These are phyloP conservation scores for Cepaea nemoralis DNA, from an alignment of 1,140 invertebrate genomes.

Conservation along the genomic window DNA sequence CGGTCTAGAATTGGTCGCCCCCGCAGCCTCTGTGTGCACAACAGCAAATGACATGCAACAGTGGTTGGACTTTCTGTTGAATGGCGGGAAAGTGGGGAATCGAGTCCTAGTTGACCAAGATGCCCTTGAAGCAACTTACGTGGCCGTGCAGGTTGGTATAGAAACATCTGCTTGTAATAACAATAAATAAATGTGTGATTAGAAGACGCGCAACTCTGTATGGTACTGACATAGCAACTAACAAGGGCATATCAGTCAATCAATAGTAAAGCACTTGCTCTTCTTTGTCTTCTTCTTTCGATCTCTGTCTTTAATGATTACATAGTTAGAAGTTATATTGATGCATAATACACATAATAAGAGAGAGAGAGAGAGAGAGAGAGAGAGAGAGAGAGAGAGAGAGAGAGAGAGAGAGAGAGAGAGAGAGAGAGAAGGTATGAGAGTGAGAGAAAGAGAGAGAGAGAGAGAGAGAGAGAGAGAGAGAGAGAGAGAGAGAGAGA, in stretches of 20 bases:
- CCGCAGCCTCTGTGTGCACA: constrained; percentile 45
- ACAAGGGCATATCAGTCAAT: no score
- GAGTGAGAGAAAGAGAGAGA: constrained; percentile 38
- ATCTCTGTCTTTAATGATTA: no score
- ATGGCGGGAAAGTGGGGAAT: constrained; percentile 31
- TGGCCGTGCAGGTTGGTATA: background rate
- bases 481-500: constrained; percentile 39
- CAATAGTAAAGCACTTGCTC: no score
- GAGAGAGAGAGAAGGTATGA: constrained; percentile 20
- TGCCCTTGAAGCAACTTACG: background rate
- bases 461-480: constrained; percentile 42
- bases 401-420: no score
- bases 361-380: background rate
- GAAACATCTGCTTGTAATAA: no score
- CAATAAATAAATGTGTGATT: no score
- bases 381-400: background rate
- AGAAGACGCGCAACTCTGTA: no score
- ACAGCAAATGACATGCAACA: constrained; percentile 48
- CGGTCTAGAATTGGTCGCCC: constrained; percentile 41
- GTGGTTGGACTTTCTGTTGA: constrained; percentile 50
- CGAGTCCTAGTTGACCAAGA: background rate
- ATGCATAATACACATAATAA: no score
- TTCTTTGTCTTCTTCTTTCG: no score
- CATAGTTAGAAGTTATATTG: no score
- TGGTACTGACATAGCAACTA: no score